Base-by-base conservation (phyloP, 2,888 invertebrate genomes). In the Molorchus minor region DNA sequence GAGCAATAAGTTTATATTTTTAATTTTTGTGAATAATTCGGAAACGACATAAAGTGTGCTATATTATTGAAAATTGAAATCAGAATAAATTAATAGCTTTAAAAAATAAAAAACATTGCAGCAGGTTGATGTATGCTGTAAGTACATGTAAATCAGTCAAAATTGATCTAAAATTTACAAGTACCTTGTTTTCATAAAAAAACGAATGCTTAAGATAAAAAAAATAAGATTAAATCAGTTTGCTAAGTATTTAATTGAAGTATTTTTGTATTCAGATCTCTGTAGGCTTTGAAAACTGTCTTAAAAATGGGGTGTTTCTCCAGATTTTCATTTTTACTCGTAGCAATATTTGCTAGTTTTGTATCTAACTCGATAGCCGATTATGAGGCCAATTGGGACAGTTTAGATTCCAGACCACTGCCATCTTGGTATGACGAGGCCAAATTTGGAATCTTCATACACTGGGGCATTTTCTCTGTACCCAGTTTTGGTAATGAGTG, bases 401-500 rank as follows among this genome's bases (percentile, higher is more conserved):
- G 94, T 76, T 81, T 96, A 69, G 96, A 96, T 74, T 83, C 83
- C 12, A 83, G 96, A 49, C 92, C 92, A 0, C 75, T 96, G 52
- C 96, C 96, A 0, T 64, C 76, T 1, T 96, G 96, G 96, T 96
- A 92, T 77, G 96, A 96, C 75, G 84, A 91, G 53, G 92, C 90
- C 0, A 96, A 96, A 82, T 82, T 94, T 65, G 96, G 96, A 1
- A 94, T 96, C 69, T 96, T 96, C 74, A 82, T 96, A 35, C 96
- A 96, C 74, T 96, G 95, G 93, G 96, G 96, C 1, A 92, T 96
- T 0, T 96, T 89, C 75, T 88, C 93, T 0, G 96, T 96, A 10
- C 96, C 95, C 0, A 90, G 92, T 74, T 92, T 88, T 79, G 87
- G 88, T 0, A 87, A 88, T 0, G 96, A 95, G 82, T 97, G 96